Base-by-base conservation (phyloP, 2,888 invertebrate genomes). In the Pterostichus madidus region DNA sequence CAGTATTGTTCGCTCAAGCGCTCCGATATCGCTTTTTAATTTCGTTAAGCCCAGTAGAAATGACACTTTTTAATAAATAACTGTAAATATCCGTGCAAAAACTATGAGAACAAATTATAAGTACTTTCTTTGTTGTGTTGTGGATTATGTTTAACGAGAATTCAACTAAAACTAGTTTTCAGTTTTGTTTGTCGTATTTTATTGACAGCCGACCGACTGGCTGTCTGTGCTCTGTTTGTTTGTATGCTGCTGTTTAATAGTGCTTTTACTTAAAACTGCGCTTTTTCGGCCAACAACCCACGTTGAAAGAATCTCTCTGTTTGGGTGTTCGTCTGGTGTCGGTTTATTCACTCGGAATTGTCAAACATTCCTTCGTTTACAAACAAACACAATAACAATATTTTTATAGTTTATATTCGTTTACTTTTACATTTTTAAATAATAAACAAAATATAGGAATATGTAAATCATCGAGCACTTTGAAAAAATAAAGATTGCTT, bases 1-100 rank as follows among this genome's bases (percentile, higher is more conserved):
- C 52, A 44, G 75, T 75, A 75, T 32, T 73, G 80, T 80, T 39
- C 56, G 80, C 35, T 71, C 49, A 17, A 71, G 80, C 68, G 68
- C 24, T 15, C 32, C 80, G 56, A 35, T 35, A 71, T 80, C 39
- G 53, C 80, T 80, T 80, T 80, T 80, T 80, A 80, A 80, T 80
- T 71, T 80, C 49, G 71, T 53, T 73, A 71, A 71, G 32, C 61
- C 61, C 71, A 71, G 46, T 71, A 68, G 32, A 39, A 80, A 64
- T 71, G 61, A 39, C 49, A 64, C 59, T 79, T 79, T 79, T 61
- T 56, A 80, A 73, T 71, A 80, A 71, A 68, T 80, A 80, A 73
- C 80, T 68, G 80, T 80, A 80, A 71, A 49, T 79, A 61, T 64
- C 49, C n/a, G 0, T 17, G 64, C 31, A 64, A 64, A 79, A 61